Evolutionary conservation across 2,113 vertebrate species (phyloP).

Genomic region (Oxyura jamaicensis): DNA sequence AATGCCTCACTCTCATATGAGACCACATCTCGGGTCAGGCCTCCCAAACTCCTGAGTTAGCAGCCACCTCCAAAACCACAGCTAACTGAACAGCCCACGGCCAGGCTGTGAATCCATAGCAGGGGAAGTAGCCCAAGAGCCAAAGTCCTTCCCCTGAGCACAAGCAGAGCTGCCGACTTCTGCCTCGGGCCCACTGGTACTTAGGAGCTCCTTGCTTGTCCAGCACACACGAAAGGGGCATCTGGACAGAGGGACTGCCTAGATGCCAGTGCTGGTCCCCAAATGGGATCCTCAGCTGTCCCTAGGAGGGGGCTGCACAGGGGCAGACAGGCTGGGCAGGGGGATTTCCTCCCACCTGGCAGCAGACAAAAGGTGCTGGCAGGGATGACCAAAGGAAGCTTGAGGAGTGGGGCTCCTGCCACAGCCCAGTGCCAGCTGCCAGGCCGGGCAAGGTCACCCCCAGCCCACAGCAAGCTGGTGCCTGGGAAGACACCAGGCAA

Average conservation of each 20-base stretch:
- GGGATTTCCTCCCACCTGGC: not conserved
- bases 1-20: not conserved
- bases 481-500: not conserved
- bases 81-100: not conserved
- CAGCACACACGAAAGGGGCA: not conserved
- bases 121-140: not conserved
- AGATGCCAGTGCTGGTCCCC: not conserved
- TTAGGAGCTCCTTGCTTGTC: not conserved
- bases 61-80: not conserved
- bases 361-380: not conserved
- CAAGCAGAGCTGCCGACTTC: not conserved
- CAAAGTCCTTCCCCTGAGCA: not conserved
- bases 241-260: not conserved
- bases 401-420: not conserved
- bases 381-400: fast-evolving
- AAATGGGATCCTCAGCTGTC: not conserved
- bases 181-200: no score
- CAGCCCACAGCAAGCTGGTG: not conserved
- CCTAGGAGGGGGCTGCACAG: not conserved
- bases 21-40: not conserved
- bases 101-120: not conserved
- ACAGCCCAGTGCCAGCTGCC: not conserved
- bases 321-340: not conserved
- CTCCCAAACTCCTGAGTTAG: not conserved
- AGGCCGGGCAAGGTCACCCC: not conserved